Conservation (phyloP, 2,797 vertebrate genomes). For the Gallirallus australis region DNA sequence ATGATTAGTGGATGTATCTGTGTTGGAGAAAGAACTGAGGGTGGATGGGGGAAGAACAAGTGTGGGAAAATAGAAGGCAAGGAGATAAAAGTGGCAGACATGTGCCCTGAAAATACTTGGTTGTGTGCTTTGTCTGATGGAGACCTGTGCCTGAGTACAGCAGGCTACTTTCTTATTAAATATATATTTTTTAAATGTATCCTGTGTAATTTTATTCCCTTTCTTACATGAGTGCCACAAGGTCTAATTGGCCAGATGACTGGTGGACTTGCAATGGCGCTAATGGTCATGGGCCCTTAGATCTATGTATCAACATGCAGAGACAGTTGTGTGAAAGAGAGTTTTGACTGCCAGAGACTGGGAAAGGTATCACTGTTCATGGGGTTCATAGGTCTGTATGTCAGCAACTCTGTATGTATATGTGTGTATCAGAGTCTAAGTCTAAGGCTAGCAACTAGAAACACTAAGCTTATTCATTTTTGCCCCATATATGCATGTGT, state of each 20-base stretch:
- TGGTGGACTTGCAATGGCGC: too few species aligned
- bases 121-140: accelerated
- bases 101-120: not conserved
- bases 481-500: accelerated
- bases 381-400: not conserved
- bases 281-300: accelerated
- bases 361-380: accelerated
- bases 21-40: accelerated
- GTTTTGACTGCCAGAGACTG: not conserved
- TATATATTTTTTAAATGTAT: accelerated
- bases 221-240: not conserved
- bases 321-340: accelerated
- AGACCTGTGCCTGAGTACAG: not conserved
- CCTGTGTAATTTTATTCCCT: not conserved
- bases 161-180: not conserved
- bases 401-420: not conserved
- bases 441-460: not conserved
- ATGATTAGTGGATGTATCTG: not conserved
- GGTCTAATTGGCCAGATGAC: too few species aligned
- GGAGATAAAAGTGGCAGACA: accelerated
- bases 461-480: not conserved
- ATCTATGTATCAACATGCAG: not conserved
- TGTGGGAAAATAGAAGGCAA: not conserved
- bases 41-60: not conserved
- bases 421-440: not conserved